Conservation (phyloP, 1,140 invertebrate genomes). For the Parasteatoda tepidariorum region DNA sequence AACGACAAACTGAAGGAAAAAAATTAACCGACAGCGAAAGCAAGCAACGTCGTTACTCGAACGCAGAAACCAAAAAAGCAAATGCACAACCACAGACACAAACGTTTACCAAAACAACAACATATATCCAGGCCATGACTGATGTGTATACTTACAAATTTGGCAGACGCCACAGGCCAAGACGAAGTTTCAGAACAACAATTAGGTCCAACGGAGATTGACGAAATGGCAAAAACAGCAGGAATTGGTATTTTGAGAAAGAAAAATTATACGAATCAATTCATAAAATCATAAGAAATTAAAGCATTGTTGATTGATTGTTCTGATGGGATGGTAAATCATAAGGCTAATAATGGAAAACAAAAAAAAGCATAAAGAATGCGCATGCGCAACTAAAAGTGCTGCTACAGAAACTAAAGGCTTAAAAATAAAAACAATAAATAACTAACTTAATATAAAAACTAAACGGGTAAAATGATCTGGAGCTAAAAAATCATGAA, state of each 20-base stretch:
- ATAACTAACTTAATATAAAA: neutral
- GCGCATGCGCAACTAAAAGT: constrained; percentile 23
- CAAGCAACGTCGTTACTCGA: constrained; percentile 44
- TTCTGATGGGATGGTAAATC: constrained; percentile 11
- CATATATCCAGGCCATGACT: constrained; percentile 37
- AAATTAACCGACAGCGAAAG: constrained; percentile 17
- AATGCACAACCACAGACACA: constrained; percentile 40
- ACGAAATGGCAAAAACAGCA: constrained; percentile 59
- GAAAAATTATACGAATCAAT: constrained; percentile 59
- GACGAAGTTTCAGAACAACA: constrained; percentile 27
- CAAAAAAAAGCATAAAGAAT: constrained; percentile 3
- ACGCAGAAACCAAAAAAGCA: constrained; percentile 29
- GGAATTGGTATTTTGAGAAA: constrained; percentile 51
- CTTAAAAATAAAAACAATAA: neutral
- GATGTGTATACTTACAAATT: constrained; percentile 55
- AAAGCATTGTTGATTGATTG: constrained; percentile 54
- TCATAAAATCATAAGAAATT: constrained; percentile 58
- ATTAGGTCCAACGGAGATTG: constrained; percentile 41
- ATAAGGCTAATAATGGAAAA: constrained; percentile 35
- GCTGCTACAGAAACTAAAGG: neutral
- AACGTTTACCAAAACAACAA: constrained; percentile 49
- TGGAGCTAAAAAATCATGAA: neutral
- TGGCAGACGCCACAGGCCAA: constrained; percentile 16
- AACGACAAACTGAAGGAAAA: neutral
- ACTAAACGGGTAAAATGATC: neutral